Percentiles rank a stretch among this genome's conserved stretches.
Conservation (phyloP, 2,888 invertebrate genomes). For the Cotesia congregata region DNA sequence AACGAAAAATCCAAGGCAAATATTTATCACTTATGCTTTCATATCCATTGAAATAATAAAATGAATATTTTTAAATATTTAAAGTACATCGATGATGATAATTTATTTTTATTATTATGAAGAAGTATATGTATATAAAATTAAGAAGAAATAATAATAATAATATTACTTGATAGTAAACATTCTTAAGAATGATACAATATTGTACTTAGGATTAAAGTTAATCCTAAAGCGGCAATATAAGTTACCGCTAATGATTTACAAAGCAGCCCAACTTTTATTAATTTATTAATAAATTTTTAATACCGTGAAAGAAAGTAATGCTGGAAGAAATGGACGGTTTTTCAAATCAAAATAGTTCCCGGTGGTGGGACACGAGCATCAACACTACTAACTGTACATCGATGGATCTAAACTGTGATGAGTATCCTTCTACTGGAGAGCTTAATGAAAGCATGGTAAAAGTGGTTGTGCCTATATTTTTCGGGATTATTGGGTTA, state of each 20-base stretch:
- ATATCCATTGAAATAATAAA: too few species aligned
- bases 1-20: too few species aligned
- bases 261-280: background rate
- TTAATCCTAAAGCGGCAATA: background rate
- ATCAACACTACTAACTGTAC: conserved; percentile 40
- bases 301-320: background rate
- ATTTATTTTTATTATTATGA: too few species aligned
- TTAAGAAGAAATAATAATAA: too few species aligned
- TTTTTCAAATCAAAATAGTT: conserved; percentile 39
- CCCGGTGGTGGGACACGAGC: conserved; percentile 30
- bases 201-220: background rate
- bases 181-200: background rate
- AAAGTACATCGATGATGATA: too few species aligned
- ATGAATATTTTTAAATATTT: too few species aligned
- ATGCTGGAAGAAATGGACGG: conserved; percentile 37
- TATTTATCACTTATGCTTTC: too few species aligned
- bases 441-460: conserved; percentile 75
- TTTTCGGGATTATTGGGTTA: conserved; percentile 88
- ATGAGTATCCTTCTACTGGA: conserved; percentile 52
- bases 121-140: too few species aligned
- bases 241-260: background rate
- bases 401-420: conserved; percentile 39
- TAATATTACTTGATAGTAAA: background rate
- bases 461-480: conserved; percentile 81
- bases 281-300: background rate